phyloP scores from a whole-genome alignment of 1,140 invertebrate genomes.

The Chlorops oryzae region DNA sequence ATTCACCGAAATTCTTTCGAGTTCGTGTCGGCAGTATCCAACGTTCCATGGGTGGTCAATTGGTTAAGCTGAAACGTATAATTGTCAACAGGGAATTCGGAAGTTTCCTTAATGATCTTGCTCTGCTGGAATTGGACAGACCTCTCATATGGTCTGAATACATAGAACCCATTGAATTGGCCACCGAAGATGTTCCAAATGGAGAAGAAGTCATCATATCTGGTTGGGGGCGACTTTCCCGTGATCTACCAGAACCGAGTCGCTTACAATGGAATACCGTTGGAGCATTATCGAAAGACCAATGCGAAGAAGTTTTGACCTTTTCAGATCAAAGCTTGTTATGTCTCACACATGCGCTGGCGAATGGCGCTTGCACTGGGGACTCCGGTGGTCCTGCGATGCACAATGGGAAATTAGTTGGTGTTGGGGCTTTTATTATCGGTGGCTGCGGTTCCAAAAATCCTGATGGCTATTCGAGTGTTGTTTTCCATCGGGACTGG shows the following conservation, averaged over 20 bases:
- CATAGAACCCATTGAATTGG: slow-evolving; percentile 27
- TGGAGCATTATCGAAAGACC: slow-evolving; percentile 14
- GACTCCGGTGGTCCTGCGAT: slow-evolving; percentile 40
- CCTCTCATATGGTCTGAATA: slow-evolving; percentile 25
- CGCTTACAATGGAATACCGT: slow-evolving; percentile 25
- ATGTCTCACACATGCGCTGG: slow-evolving; percentile 19
- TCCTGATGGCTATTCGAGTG: slow-evolving; percentile 55
- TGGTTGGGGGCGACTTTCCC: slow-evolving; percentile 31
- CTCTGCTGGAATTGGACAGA: slow-evolving; percentile 27
- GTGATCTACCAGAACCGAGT: slow-evolving; percentile 15
- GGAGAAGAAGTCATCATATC: slow-evolving; percentile 21
- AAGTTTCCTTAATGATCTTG: slow-evolving; percentile 28
- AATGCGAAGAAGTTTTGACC: slow-evolving; percentile 20
- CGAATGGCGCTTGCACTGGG: slow-evolving; percentile 27
- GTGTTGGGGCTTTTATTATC: slow-evolving; percentile 31
- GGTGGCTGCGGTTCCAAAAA: slow-evolving; percentile 24
- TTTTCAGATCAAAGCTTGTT: slow-evolving; percentile 25
- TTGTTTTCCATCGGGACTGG: slow-evolving; percentile 49
- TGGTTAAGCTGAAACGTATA: slow-evolving; percentile 22
- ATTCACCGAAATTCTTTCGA: slow-evolving; percentile 23
- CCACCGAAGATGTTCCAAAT: slow-evolving; percentile 17
- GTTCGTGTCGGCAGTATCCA: slow-evolving; percentile 37
- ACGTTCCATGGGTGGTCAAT: slow-evolving; percentile 27
- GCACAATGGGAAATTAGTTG: slow-evolving; percentile 32
- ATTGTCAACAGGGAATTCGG: slow-evolving; percentile 26